These are phyloP conservation scores for Tolypeutes matacus DNA, from an alignment of 2,797 vertebrate genomes.

Conservation along the genomic window DNA sequence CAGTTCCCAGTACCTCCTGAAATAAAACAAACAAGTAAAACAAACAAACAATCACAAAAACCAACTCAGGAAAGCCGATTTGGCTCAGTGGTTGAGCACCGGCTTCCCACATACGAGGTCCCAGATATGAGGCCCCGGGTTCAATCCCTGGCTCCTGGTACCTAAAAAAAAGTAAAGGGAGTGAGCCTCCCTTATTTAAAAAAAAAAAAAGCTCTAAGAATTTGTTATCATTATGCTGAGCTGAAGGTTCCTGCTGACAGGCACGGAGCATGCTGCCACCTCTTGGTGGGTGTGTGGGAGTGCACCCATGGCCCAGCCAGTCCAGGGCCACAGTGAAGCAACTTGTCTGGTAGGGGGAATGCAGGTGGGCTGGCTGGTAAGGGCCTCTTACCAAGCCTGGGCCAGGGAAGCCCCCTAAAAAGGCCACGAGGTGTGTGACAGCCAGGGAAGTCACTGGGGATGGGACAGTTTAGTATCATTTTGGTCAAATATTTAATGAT, in stretches of 20 bases:
- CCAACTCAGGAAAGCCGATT: too few relatives aligned
- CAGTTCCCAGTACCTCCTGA: too few relatives aligned
- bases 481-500: constrained; percentile 30
- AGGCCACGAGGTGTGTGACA: background rate
- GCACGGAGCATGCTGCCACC: constrained; percentile 44
- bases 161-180: too few relatives aligned
- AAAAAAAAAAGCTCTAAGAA: too few relatives aligned
- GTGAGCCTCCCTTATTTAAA: too few relatives aligned
- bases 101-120: too few relatives aligned
- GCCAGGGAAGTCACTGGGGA: background rate
- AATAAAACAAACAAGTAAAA: too few relatives aligned
- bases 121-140: too few relatives aligned
- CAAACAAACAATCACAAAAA: too few relatives aligned
- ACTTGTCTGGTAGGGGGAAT: background rate
- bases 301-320: background rate
- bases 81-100: too few relatives aligned
- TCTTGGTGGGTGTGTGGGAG: background rate
- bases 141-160: too few relatives aligned
- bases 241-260: background rate
- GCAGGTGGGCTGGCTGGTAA: background rate
- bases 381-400: background rate
- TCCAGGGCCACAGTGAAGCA: too few relatives aligned
- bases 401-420: background rate
- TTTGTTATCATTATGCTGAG: background rate
- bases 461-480: background rate